Evolutionary conservation across 1,140 invertebrate genomes (phyloP).

Genomic region (Zaprionus gabonicus): DNA sequence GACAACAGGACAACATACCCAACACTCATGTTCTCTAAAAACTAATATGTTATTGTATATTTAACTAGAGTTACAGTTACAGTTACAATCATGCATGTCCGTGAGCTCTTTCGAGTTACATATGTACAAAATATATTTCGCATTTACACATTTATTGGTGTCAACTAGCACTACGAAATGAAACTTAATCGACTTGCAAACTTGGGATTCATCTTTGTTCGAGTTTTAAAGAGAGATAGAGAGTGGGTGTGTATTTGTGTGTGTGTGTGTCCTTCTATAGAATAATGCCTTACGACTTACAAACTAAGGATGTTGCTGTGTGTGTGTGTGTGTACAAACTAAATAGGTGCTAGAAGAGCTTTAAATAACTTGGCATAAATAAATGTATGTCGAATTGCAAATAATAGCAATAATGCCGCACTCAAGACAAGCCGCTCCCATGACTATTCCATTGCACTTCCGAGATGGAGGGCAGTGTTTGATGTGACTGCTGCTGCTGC

Average conservation of each 20-base stretch:
- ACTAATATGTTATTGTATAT: conserved; percentile 58
- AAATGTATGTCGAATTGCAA: conserved; percentile 62
- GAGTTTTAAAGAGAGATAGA: conserved; percentile 3
- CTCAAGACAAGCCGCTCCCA: conserved; percentile 85
- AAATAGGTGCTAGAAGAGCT: conserved; percentile 46
- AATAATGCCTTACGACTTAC: conserved; percentile 44
- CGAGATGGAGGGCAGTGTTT: conserved; percentile 86
- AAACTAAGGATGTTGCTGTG: conserved; percentile 41
- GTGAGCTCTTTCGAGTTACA: conserved; percentile 62
- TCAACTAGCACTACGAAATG: conserved; percentile 57
- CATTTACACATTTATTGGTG: conserved; percentile 76
- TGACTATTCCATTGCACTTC: conserved; percentile 88
- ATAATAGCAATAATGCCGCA: conserved; percentile 72
- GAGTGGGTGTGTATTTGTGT: background rate
- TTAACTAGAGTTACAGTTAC: conserved; percentile 60
- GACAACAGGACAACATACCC: background rate
- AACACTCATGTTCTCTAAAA: conserved; percentile 40
- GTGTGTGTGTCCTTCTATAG: conserved; percentile 7
- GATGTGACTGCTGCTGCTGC: conserved; percentile 81
- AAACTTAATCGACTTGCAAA: conserved; percentile 34
- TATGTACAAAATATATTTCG: conserved; percentile 58
- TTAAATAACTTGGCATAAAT: conserved; percentile 76
- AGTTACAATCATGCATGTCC: conserved; percentile 50
- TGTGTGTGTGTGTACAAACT: conserved; percentile 46
- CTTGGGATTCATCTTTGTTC: conserved; percentile 20